A percentile compares a stretch with the other conserved stretches of the same genome.
phyloP scores from a whole-genome alignment of 2,888 invertebrate species.

The Oscheius sp. region DNA sequence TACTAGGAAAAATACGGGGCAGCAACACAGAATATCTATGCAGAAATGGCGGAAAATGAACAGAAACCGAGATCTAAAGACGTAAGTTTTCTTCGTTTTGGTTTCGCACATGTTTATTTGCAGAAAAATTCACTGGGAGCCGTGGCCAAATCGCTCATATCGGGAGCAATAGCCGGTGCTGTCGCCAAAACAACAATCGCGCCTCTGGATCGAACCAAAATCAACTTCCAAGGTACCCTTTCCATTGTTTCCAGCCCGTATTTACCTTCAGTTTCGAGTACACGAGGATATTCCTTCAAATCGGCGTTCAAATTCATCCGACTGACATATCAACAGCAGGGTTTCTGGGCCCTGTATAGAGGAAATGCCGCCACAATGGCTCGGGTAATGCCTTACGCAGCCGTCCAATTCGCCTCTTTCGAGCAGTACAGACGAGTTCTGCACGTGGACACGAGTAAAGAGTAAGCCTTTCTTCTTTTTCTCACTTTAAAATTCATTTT shows the following conservation, averaged over 20 bases:
- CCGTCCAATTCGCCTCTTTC: conserved; percentile 95
- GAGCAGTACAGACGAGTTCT: conserved; percentile 93
- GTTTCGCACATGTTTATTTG: conserved; percentile 6
- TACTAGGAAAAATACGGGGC: not conserved
- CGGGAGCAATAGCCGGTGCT: conserved; percentile 94
- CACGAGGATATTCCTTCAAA: conserved; percentile 75
- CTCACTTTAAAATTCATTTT: not conserved
- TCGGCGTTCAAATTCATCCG: conserved; percentile 76
- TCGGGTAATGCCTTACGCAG: conserved; percentile 94
- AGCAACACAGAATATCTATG: not conserved
- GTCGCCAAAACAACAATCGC: conserved; percentile 94
- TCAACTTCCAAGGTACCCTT: conserved; percentile 85
- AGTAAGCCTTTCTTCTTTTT: not conserved
- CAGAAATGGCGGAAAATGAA: conserved; percentile 1
- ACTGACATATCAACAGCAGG: conserved; percentile 82
- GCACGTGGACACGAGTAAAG: conserved; percentile 58
- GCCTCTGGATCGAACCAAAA: conserved; percentile 95
- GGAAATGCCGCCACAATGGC: conserved; percentile 99
- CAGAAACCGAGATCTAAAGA: conserved; percentile 11
- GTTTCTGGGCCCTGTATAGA: conserved; percentile 82
- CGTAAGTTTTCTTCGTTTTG: conserved; percentile 2
- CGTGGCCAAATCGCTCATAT: conserved; percentile 83
- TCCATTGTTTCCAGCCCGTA: not conserved
- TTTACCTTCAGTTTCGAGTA: conserved; percentile 71
- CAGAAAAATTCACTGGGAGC: conserved; percentile 39